phyloP scores from a whole-genome alignment of 2,797 vertebrate genomes.

The Cottoperca gobio region DNA sequence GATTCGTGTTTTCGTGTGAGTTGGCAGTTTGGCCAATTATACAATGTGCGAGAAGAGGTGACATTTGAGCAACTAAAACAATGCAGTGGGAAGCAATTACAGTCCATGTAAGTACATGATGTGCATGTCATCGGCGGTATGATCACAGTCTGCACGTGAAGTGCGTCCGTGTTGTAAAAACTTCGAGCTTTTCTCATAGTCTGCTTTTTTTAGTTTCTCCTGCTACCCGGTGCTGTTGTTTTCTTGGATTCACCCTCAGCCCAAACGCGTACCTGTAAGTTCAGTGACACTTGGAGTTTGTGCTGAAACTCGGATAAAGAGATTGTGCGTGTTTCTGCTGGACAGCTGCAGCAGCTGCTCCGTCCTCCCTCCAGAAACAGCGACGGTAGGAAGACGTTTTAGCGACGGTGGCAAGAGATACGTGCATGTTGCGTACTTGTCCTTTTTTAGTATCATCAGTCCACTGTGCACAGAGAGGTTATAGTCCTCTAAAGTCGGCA shows the following conservation, averaged over 20 bases:
- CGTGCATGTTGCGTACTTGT: neutral
- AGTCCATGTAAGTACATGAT: neutral
- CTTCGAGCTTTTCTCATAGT: neutral
- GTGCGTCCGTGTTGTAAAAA: neutral
- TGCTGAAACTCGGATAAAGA: accelerated
- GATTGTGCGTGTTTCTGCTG: neutral
- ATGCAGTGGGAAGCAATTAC: neutral
- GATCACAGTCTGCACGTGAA: accelerated
- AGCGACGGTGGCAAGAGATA: neutral
- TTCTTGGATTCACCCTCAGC: neutral
- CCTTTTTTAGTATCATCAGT: neutral
- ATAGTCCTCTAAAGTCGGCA: neutral
- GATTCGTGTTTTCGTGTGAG: accelerated
- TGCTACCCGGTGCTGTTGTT: neutral
- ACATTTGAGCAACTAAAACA: neutral
- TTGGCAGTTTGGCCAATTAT: neutral
- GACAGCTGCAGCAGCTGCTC: conserved; percentile 44
- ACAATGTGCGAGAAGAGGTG: neutral
- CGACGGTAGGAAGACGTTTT: neutral
- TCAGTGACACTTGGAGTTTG: neutral
- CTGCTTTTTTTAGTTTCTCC: neutral
- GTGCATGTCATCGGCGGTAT: accelerated
- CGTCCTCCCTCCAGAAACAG: conserved; percentile 10
- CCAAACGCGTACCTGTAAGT: accelerated
- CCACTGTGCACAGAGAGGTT: accelerated